Evolutionary conservation across 1,140 invertebrate species (phyloP), one percentile per base, ranked within the genome.

Genomic region (Anagrus nilaparvatae): DNA sequence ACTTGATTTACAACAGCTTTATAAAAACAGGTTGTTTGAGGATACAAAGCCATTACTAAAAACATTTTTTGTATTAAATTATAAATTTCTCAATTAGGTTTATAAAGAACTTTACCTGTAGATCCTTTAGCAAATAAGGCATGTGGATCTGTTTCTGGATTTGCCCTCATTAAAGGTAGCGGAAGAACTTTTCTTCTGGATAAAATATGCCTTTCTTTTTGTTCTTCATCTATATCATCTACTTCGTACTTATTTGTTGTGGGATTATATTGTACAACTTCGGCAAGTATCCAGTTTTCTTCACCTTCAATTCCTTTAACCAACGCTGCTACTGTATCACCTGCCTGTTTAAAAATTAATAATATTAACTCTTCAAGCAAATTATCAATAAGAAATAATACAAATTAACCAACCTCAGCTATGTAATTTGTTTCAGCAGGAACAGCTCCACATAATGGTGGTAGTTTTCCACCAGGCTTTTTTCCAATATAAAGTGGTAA

Each of bases 1-100:
- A 85, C 70, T 36, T 82, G 75, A 54, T 88, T 83, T 0, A 97
- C 82, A 5, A 95, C 74, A 0, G 87, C 93, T 63, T 92, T 82
- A 65, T 98, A 99, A 62, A 99, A 97, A 60, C 94, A 98, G 0
- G 95, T 97, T 0, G 95, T 98, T 70, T 97, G 93, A n/a, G 95
- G 95, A 70, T 97, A 99, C 3, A 98, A 62, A 0, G 94, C 95
- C 77, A 97, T 82, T 0, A 98, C 93, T 75, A 67, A 36, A 71
- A 65, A 47, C 46, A 47, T 9, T 32, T 17, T 17, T 18, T 17
- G 20, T 44, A 34, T 33, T 36, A 19, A 21, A 37, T 39, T 27
- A 34, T 21, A 20, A 55, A 55, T 49, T 34, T n/a, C n/a, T n/a
- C n/a, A n/a, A n/a, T n/a, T n/a, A n/a, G n/a, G n/a, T n/a, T n/a